These are phyloP conservation scores for Cydia strobilella DNA, from an alignment of 1,140 invertebrate species.

Conservation along the genomic window DNA sequence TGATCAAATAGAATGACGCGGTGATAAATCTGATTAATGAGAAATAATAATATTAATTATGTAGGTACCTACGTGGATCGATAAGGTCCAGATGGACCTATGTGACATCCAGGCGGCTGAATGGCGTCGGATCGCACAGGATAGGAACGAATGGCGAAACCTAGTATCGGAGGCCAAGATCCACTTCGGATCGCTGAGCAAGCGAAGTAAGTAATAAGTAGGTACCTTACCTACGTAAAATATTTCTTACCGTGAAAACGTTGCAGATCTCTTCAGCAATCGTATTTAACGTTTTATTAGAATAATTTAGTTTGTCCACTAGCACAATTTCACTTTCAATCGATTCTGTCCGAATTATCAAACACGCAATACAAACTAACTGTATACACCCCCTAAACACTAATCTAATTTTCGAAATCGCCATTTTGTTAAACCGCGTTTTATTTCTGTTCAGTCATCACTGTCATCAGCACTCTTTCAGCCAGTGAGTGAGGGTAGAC, in stretches of 20 bases:
- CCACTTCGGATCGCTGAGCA: too few relatives aligned
- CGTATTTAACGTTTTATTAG: not conserved
- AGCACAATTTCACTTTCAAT: conserved; percentile 5
- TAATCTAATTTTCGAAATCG: not conserved
- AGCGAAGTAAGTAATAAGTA: too few relatives aligned
- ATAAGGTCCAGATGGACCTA: too few relatives aligned
- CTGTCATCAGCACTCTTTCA: not conserved
- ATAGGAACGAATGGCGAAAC: too few relatives aligned
- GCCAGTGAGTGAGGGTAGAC: conserved; percentile 21
- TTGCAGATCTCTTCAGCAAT: conserved; percentile 6
- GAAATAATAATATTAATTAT: not conserved
- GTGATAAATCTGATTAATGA: not conserved
- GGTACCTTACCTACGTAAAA: not conserved
- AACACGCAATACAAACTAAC: conserved; percentile 1
- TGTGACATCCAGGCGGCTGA: too few relatives aligned
- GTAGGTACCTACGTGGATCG: not conserved
- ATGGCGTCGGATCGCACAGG: too few relatives aligned
- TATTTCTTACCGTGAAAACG: not conserved
- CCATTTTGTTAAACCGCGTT: conserved; percentile 9
- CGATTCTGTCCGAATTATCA: conserved; percentile 3
- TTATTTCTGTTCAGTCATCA: conserved; percentile 9
- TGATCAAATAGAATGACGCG: not conserved
- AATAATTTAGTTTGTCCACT: not conserved
- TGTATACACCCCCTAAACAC: not conserved
- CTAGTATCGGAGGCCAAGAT: too few relatives aligned